Base-by-base conservation (phyloP, 1,140 invertebrate species). In the Yoshiicerus persimilis region DNA sequence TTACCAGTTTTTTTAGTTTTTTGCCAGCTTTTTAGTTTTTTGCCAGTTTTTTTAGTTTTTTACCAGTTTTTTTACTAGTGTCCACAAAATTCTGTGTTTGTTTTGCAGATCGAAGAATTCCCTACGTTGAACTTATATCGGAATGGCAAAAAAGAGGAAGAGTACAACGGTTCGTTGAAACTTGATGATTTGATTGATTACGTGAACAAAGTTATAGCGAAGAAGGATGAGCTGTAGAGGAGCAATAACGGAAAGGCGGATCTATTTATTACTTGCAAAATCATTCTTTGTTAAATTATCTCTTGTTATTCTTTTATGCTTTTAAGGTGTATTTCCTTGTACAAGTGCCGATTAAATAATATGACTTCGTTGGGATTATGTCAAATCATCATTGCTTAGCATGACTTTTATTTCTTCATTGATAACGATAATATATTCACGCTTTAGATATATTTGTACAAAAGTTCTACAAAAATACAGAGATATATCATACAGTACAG, bases 91-190 rank as follows among this genome's bases (percentile, higher is more conserved):
- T 0, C n/a, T 70, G 11, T 13, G 13, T 8, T 30, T 70, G 0
- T 34, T 39, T 87, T 75, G 8, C 84, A 89, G 88, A 84, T 90
- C 47, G 87, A 89, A 20, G 90, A 90, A 30, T 86, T 89, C 13
- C 90, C 90, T 11, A 89, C 89, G 62, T 41, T 88, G 85, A 90
- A 87, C 87, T 41, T 77, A 27, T 89, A 89, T 56, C 80, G 87
- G 32, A 36, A 89, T 66, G 87, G 89, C 27, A 83, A 86, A 32
- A 32, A 88, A 20, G 85, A 87, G n/a, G 23, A 83, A 9, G 86
- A 66, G 11, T 90, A 90, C 38, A 87, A 86, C 2, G 89, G 89
- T 4, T 5, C 34, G 5, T n/a, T 36, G n/a, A 88, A 90, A 87
- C 25, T 88, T 20, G 87, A 90, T 25, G 87, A 88, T 56, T 77